These are phyloP conservation scores for Bryconaethiops microstoma DNA, from an alignment of 2,797 vertebrate species.

Conservation along the genomic window DNA sequence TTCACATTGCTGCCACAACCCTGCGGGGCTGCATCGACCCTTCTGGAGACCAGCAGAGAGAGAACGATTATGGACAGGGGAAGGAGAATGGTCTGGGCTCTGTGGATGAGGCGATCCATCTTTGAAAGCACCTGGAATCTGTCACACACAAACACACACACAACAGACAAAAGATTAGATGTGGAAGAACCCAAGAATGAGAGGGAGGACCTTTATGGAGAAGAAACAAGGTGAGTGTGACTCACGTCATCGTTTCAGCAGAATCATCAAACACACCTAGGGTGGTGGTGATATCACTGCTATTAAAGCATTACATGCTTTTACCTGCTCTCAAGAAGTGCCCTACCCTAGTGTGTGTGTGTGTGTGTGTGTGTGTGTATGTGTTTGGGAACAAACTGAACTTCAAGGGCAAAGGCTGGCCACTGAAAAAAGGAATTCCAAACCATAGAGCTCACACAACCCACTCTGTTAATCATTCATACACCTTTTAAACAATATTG, in stretches of 20 bases:
- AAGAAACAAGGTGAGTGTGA: not conserved
- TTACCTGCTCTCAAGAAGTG: not conserved
- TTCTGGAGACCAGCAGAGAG: constrained; percentile 46
- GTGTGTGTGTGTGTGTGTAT: not conserved
- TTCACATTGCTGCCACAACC: constrained; percentile 83
- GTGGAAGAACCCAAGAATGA: not conserved
- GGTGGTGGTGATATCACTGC: constrained; percentile 5
- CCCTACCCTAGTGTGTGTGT: not conserved
- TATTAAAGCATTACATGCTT: constrained; percentile 3
- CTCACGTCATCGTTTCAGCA: not conserved
- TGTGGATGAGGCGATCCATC: constrained; percentile 49
- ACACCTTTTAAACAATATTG: constrained; percentile 44
- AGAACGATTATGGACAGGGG: constrained; percentile 23
- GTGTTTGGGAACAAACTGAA: not conserved
- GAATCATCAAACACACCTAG: constrained; percentile 26
- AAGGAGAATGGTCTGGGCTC: constrained; percentile 57
- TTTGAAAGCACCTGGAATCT: constrained; percentile 57
- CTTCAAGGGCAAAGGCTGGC: not conserved
- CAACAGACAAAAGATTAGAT: constrained; percentile 5
- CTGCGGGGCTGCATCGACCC: constrained; percentile 45
- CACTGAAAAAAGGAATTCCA: constrained; percentile 15
- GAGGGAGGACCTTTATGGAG: constrained; percentile 5
- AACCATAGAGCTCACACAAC: constrained; percentile 22
- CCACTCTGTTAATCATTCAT: constrained; percentile 63
- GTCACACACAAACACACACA: not conserved